These are phyloP conservation scores for Halocynthia roretzi DNA, from an alignment of 23 tunicate genomes.

Conservation along the genomic window DNA sequence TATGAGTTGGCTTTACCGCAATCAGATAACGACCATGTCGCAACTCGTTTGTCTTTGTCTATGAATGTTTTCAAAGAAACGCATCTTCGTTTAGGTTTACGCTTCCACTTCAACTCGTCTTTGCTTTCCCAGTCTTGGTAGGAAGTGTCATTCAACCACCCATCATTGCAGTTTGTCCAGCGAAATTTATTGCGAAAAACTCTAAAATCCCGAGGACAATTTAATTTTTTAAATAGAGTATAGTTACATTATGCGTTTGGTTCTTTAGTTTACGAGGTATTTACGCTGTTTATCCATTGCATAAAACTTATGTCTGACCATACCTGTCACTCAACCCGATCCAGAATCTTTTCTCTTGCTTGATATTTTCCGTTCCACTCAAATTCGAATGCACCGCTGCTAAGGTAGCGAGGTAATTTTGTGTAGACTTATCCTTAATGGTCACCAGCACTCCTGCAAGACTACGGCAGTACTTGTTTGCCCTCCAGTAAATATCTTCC, in stretches of 20 bases:
- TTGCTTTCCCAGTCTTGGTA: neutral
- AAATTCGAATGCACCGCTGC: neutral
- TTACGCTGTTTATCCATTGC: too few relatives aligned
- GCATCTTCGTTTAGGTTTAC: neutral
- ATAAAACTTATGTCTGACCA: too few relatives aligned
- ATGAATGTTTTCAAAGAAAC: neutral
- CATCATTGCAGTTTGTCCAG: constrained; percentile 4
- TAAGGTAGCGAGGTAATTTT: neutral
- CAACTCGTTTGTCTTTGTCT: neutral
- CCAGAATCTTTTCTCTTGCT: neutral
- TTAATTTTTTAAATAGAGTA: neutral
- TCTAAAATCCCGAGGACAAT: neutral
- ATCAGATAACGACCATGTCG: neutral
- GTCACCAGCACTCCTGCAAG: neutral
- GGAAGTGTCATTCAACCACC: neutral
- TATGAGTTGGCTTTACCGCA: neutral
- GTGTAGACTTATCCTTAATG: neutral
- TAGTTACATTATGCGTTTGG: neutral
- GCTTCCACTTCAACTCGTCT: neutral
- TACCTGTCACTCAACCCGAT: constrained; percentile 9
- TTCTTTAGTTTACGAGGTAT: neutral
- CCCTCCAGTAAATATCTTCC: neutral
- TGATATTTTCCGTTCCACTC: neutral
- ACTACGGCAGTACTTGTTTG: neutral
- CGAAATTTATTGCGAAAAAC: constrained; percentile 2